These are phyloP conservation scores for Urophycis tenuis DNA, from an alignment of 2,797 vertebrate species.

Conservation along the genomic window DNA sequence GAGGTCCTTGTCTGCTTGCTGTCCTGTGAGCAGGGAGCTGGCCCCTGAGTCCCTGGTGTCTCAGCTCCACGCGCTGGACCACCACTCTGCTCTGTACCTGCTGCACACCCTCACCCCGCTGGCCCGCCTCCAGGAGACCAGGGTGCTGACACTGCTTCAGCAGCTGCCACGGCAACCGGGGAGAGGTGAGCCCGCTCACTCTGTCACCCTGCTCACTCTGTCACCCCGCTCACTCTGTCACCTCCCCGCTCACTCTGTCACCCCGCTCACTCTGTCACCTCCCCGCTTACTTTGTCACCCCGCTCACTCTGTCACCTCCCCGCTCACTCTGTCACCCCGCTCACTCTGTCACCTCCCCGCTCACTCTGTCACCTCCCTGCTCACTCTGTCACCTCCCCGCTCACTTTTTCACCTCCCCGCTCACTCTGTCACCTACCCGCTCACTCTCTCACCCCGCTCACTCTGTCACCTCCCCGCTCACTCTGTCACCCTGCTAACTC, in stretches of 20 bases:
- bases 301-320: not conserved
- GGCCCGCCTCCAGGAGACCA: conserved; percentile 77
- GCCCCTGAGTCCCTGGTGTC: conserved; percentile 75
- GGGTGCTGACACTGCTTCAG: conserved; percentile 82
- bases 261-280: not conserved
- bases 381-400: not conserved
- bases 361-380: not conserved
- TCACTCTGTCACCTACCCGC: no score
- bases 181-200: not conserved
- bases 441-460: no score
- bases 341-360: not conserved
- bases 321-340: not conserved
- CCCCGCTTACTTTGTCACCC: not conserved
- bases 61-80: conserved; percentile 85
- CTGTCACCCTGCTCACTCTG: not conserved
- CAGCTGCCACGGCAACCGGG: conserved; percentile 57
- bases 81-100: conserved; percentile 85
- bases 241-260: not conserved
- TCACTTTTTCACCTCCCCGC: no score
- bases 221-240: no score
- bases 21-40: conserved; percentile 64
- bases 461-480: no score
- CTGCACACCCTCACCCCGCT: conserved; percentile 87
- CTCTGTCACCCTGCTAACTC: no score
- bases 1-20: not conserved